A percentile compares a stretch with the other conserved stretches of the same genome.
These are phyloP conservation scores for Lasioglossum figueresi DNA, from an alignment of 2,888 invertebrate species.

Conservation along the genomic window DNA sequence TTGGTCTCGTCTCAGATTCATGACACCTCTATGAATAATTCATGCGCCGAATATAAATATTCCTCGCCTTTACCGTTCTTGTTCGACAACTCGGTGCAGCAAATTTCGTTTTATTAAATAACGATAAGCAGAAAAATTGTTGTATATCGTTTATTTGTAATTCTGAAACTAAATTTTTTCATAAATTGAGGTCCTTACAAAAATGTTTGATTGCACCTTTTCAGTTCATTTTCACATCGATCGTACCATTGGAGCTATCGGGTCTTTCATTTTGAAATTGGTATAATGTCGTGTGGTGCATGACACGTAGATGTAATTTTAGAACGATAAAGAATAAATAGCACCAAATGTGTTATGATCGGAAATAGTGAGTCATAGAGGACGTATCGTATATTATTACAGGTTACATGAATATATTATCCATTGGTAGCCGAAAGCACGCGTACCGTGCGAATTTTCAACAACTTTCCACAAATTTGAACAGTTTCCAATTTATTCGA, in stretches of 20 bases:
- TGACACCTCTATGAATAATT: not conserved
- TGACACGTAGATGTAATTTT: not conserved
- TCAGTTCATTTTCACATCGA: not conserved
- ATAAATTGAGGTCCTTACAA: not conserved
- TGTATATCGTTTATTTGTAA: not conserved
- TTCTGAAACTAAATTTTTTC: not conserved
- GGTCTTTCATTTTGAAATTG: not conserved
- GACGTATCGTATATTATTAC: not conserved
- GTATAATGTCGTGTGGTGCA: not conserved
- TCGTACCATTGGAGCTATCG: not conserved
- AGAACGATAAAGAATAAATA: not conserved
- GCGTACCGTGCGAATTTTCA: not conserved
- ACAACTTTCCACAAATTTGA: slow-evolving; percentile 1
- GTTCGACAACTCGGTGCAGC: too few relatives aligned
- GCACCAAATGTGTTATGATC: slow-evolving; percentile 32
- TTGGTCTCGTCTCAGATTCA: not conserved
- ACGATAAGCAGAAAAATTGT: not conserved
- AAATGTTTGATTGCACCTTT: not conserved
- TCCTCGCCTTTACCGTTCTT: not conserved
- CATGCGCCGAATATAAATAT: not conserved
- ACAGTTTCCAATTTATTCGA: slow-evolving; percentile 3
- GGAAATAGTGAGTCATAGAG: slow-evolving; percentile 6
- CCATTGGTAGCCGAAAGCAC: not conserved
- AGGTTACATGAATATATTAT: not conserved
- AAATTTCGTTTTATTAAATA: not conserved